Evolutionary conservation across 2,797 vertebrate species (phyloP).

Genomic region (Sandelia bainsii): DNA sequence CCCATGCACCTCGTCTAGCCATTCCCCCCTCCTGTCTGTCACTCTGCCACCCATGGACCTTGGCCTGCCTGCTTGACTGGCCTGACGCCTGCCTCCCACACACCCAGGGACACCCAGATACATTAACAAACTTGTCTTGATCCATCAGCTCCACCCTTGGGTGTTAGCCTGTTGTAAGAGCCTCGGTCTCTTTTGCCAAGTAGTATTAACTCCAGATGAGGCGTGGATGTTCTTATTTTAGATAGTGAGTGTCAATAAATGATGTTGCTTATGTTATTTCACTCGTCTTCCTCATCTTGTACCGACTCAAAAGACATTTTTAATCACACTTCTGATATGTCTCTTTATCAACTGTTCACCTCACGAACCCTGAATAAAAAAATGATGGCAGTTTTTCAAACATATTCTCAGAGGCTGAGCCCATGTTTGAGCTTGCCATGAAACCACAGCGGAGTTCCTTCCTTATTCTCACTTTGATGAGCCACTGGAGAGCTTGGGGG

Average conservation of each 20-base stretch:
- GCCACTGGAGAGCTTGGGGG: slow-evolving; percentile 67
- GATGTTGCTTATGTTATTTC: neutral
- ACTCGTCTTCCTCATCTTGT: slow-evolving; percentile 6
- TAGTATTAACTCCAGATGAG: slow-evolving; percentile 55
- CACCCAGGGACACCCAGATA: slow-evolving; percentile 44
- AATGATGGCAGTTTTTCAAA: slow-evolving; percentile 46
- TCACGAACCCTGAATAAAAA: slow-evolving; percentile 7
- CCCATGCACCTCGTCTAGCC: slow-evolving; percentile 69
- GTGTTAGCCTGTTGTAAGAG: slow-evolving; percentile 46
- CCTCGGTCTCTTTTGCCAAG: slow-evolving; percentile 37
- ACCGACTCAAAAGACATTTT: slow-evolving; percentile 23
- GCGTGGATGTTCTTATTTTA: slow-evolving; percentile 38
- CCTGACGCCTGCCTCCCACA: slow-evolving; percentile 44
- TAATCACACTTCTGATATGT: slow-evolving; percentile 15
- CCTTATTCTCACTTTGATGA: slow-evolving; percentile 74
- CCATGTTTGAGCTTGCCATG: slow-evolving; percentile 69
- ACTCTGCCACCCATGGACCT: slow-evolving; percentile 66
- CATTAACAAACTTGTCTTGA: slow-evolving; percentile 56
- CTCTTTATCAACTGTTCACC: slow-evolving; percentile 34
- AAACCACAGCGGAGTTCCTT: slow-evolving; percentile 66
- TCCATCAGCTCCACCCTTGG: slow-evolving; percentile 61
- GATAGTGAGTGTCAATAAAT: slow-evolving; percentile 19
- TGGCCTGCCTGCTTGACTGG: slow-evolving; percentile 48
- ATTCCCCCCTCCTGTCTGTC: slow-evolving; percentile 56
- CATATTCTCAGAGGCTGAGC: slow-evolving; percentile 43